These are phyloP conservation scores for Lycaon pictus DNA, from an alignment of 2,113 vertebrate genomes.

Conservation along the genomic window DNA sequence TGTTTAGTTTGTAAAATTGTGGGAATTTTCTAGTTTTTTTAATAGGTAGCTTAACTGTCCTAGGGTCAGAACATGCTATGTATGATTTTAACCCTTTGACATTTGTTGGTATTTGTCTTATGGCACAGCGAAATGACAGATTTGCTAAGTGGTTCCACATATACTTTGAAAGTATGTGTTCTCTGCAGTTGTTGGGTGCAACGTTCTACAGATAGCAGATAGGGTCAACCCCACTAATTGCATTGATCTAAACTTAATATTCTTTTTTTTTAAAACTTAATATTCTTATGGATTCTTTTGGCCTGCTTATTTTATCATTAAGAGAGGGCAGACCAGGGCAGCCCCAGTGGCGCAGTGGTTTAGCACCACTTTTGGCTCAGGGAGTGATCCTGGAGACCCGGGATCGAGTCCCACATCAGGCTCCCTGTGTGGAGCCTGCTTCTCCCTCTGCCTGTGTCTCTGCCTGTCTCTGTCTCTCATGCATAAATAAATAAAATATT, in stretches of 20 bases:
- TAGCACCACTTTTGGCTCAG: too few relatives aligned
- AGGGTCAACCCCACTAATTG: neutral
- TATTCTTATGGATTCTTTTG: neutral
- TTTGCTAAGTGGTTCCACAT: rapidly evolving
- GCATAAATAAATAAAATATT: too few relatives aligned
- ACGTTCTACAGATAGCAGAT: neutral
- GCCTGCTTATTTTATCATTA: neutral
- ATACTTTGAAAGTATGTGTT: neutral
- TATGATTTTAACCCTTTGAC: neutral
- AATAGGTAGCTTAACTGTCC: neutral
- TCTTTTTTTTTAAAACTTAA: neutral
- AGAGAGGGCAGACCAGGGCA: neutral
- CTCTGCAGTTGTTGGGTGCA: too few relatives aligned
- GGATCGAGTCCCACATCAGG: too few relatives aligned
- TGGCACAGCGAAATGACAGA: neutral
- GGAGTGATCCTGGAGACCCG: too few relatives aligned
- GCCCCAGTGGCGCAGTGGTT: too few relatives aligned
- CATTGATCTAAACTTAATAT: neutral
- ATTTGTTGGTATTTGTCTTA: neutral
- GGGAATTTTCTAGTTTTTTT: neutral
- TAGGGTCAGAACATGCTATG: too few relatives aligned
- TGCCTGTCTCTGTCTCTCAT: too few relatives aligned
- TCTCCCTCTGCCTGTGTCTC: too few relatives aligned
- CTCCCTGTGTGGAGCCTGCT: too few relatives aligned
- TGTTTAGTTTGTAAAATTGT: neutral